These are phyloP conservation scores for Pomacea maculata DNA, from an alignment of 1,140 invertebrate species.

Conservation along the genomic window DNA sequence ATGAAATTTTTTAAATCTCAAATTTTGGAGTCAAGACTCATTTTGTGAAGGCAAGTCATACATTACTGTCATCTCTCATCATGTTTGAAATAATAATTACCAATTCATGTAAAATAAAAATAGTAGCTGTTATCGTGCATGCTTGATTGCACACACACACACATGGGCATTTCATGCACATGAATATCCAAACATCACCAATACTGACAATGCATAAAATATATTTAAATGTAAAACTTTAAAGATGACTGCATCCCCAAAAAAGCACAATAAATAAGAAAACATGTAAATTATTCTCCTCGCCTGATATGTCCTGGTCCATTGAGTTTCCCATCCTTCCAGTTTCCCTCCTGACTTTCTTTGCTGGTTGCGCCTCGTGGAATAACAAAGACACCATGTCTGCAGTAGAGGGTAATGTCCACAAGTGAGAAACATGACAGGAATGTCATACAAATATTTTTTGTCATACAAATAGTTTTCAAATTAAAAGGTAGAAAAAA, in stretches of 20 bases:
- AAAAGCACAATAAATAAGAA: background rate
- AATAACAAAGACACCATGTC: conserved; percentile 55
- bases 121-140: background rate
- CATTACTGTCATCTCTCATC: too few relatives aligned
- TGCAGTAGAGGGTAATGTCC: conserved; percentile 21
- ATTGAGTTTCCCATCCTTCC: conserved; percentile 84
- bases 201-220: background rate
- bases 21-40: too few relatives aligned
- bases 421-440: background rate
- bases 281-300: background rate
- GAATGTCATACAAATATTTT: too few relatives aligned
- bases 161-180: background rate
- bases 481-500: too few relatives aligned
- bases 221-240: background rate
- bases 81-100: too few relatives aligned
- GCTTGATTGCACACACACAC: too few relatives aligned
- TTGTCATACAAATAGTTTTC: too few relatives aligned
- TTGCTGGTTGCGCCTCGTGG: conserved; percentile 45
- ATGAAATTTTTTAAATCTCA: too few relatives aligned
- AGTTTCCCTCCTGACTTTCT: conserved; percentile 79
- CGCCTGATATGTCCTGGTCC: conserved; percentile 82
- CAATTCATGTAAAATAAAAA: conserved; percentile 2
- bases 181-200: too few relatives aligned
- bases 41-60: too few relatives aligned
- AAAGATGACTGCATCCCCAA: background rate